Evolutionary conservation across 1,140 invertebrate species (phyloP).

Genomic region (Drosophila bocqueti): DNA sequence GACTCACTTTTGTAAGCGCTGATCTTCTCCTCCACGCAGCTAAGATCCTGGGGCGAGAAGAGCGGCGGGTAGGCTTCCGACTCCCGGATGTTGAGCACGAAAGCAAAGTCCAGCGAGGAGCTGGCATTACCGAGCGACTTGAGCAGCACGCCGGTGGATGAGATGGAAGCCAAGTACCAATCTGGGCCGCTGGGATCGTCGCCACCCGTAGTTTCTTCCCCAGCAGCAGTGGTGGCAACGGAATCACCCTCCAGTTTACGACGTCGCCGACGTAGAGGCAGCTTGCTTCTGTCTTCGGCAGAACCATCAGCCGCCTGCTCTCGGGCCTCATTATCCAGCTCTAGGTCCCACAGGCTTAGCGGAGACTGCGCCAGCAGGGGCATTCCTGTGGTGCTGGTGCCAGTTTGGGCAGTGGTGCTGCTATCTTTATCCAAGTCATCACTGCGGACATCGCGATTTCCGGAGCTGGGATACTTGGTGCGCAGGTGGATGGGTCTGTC

Average conservation of each 20-base stretch:
- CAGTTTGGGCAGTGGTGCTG: conserved; percentile 4
- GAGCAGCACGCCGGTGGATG: conserved; percentile 80
- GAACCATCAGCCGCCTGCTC: conserved; percentile 59
- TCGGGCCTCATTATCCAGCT: conserved; percentile 78
- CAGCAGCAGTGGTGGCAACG: conserved; percentile 28
- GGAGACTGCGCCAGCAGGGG: conserved; percentile 61
- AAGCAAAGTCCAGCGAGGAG: conserved; percentile 78
- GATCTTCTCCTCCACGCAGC: conserved; percentile 83
- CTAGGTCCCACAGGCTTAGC: conserved; percentile 80
- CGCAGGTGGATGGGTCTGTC: conserved; percentile 77
- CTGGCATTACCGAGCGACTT: conserved; percentile 68
- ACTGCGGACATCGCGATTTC: conserved; percentile 79
- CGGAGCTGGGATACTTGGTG: conserved; percentile 73
- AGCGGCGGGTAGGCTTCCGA: conserved; percentile 83
- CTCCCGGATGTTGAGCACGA: conserved; percentile 83
- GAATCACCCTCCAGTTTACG: conserved; percentile 13
- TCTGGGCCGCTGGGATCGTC: conserved; percentile 42
- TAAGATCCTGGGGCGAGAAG: conserved; percentile 79
- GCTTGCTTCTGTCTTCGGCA: conserved; percentile 28
- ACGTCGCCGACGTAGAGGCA: conserved; percentile 41
- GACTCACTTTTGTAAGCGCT: conserved; percentile 80
- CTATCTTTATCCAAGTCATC: conserved; percentile 41
- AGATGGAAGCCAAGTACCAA: conserved; percentile 82
- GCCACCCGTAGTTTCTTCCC: conserved; percentile 30
- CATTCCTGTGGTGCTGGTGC: conserved; percentile 42